Evolutionary conservation across 2,888 invertebrate genomes (phyloP).

Genomic region (Cheilosia variabilis): DNA sequence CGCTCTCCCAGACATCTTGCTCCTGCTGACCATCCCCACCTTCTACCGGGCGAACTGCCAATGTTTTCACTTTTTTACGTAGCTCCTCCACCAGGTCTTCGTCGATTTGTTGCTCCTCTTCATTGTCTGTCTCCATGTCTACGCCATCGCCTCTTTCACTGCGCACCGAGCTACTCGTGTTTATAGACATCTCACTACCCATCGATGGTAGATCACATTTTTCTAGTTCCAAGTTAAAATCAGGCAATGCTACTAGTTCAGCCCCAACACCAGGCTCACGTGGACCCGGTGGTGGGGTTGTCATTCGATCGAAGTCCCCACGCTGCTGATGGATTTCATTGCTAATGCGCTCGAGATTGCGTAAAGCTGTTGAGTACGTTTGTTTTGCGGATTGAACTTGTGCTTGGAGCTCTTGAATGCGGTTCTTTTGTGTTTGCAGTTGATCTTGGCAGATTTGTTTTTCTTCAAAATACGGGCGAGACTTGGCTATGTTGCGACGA

Average conservation of each 20-base stretch:
- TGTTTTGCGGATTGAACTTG: slow-evolving; percentile 90
- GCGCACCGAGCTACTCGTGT: slow-evolving; percentile 80
- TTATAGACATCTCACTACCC: slow-evolving; percentile 85
- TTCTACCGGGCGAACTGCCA: slow-evolving; percentile 90
- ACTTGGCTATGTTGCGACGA: slow-evolving; percentile 92
- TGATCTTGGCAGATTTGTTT: slow-evolving; percentile 94
- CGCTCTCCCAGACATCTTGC: slow-evolving; percentile 88
- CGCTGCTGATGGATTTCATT: slow-evolving; percentile 91
- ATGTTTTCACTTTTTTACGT: slow-evolving; percentile 88
- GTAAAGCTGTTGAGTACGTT: slow-evolving; percentile 92
- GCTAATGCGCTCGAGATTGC: slow-evolving; percentile 94
- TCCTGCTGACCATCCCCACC: slow-evolving; percentile 88
- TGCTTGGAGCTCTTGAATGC: slow-evolving; percentile 91
- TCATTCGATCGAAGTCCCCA: slow-evolving; percentile 80
- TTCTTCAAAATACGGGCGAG: slow-evolving; percentile 95
- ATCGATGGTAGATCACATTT: slow-evolving; percentile 85
- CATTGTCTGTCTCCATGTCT: slow-evolving; percentile 75
- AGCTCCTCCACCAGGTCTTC: slow-evolving; percentile 87
- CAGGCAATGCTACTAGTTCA: slow-evolving; percentile 85
- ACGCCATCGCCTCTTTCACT: slow-evolving; percentile 64
- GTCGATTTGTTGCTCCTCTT: slow-evolving; percentile 78
- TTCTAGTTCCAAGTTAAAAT: slow-evolving; percentile 86
- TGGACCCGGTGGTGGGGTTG: slow-evolving; percentile 82
- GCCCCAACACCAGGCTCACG: slow-evolving; percentile 91
- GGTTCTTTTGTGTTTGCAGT: slow-evolving; percentile 92